These are phyloP conservation scores for Holothuria leucospilota DNA, from an alignment of 53 echinoderm and acorn worm species.

Conservation along the genomic window DNA sequence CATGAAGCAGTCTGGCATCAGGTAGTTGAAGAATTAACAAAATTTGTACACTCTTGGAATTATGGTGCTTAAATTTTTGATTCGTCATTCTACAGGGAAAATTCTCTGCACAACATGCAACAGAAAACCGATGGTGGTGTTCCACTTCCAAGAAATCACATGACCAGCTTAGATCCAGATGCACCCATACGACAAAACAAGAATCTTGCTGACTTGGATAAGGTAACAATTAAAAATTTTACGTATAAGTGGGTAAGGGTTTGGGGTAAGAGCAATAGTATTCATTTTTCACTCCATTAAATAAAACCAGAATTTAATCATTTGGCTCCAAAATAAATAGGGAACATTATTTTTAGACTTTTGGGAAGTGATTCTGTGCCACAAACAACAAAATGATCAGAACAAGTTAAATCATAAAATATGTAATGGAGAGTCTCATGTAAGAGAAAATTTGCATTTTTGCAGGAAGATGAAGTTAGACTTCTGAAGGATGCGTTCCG, in stretches of 20 bases:
- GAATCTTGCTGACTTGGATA: slow-evolving; percentile 85
- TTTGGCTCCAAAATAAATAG: too few species aligned
- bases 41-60: too few species aligned
- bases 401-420: too few species aligned
- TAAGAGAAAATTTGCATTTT: not conserved
- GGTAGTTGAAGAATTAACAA: too few species aligned
- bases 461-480: slow-evolving; percentile 86
- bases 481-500: slow-evolving; percentile 82
- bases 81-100: slow-evolving; percentile 70
- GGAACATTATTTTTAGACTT: too few species aligned
- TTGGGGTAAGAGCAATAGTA: not conserved
- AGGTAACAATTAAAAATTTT: slow-evolving; percentile 49
- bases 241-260: too few species aligned
- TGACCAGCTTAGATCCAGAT: slow-evolving; percentile 82
- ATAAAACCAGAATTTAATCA: not conserved
- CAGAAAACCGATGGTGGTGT: slow-evolving; percentile 57
- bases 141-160: slow-evolving; percentile 22
- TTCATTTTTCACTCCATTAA: not conserved
- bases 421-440: too few species aligned
- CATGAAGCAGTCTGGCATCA: too few species aligned
- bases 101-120: slow-evolving; percentile 86
- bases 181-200: slow-evolving; percentile 75
- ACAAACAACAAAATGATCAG: too few species aligned
- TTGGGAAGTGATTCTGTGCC: too few species aligned
- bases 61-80: too few species aligned